These are phyloP conservation scores for Heliornis fulica DNA, from an alignment of 2,113 vertebrate species.

Conservation along the genomic window DNA sequence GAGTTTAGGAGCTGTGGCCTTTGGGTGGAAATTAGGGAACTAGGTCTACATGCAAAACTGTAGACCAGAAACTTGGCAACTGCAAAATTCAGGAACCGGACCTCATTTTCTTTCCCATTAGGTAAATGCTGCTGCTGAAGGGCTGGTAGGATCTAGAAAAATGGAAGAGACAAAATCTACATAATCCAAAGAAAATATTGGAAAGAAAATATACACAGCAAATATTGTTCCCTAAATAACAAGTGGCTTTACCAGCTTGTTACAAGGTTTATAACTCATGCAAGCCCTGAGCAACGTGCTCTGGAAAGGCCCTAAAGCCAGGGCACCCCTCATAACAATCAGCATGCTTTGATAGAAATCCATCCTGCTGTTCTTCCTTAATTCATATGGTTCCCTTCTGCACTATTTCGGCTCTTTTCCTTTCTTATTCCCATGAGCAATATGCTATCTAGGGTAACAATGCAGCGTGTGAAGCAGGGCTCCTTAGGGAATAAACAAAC, in stretches of 20 bases:
- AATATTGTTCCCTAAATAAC: neutral
- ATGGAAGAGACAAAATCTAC: neutral
- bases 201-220: too few relatives aligned
- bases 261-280: neutral
- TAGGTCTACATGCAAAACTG: neutral
- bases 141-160: neutral
- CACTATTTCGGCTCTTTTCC: neutral
- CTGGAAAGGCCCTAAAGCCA: neutral
- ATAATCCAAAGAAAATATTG: neutral
- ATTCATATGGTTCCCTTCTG: neutral
- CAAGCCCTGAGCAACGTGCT: neutral
- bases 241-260: neutral
- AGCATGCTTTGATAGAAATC: neutral
- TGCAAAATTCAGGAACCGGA: neutral
- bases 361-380: neutral
- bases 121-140: neutral
- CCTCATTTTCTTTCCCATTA: neutral
- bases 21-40: neutral
- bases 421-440: neutral
- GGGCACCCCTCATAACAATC: accelerated
- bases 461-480: neutral
- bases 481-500: neutral
- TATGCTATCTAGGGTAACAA: neutral
- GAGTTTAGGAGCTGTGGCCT: neutral
- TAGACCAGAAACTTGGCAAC: neutral